Evolutionary conservation across 2,888 invertebrate genomes (phyloP), one percentile per base, ranked within the genome.

Genomic region (Tolmerus cingulatus): DNA sequence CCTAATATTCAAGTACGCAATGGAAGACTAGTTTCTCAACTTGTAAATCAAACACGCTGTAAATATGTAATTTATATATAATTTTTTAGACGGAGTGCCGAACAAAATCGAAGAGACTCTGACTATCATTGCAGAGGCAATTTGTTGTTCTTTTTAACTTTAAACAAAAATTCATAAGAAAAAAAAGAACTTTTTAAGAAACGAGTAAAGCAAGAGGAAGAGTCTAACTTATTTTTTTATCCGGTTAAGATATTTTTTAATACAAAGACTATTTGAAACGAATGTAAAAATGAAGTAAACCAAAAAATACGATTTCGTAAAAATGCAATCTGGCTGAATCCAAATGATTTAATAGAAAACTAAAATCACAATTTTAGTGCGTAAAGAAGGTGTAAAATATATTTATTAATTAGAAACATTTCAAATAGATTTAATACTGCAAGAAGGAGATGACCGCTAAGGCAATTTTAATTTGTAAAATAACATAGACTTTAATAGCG

Each of bases 61-160:
- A 79, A 79, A 84, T 84, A 84, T 66, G 82, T 84, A 66, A 84
- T 57, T 84, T 84, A 66, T 84, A 66, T 23, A 12, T 66, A 23
- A 66, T 27, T 66, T 66, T 66, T 66, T 23, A 66, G 66, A 66
- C 4, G n/a, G 66, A 66, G 27, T 66, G 9, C 27, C 27, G 23
- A 66, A 19, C 23, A n/a, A 66, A 66, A 23, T 66, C 66, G 66
- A 23, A 19, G 27, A 66, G 12, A 19, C 66, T 27, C 66, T 66
- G 27, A 66, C 3, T 66, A 23, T 66, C 4, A 27, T 27, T 66
- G 14, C 66, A 66, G 66, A 66, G 66, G 66, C 27, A 66, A 19
- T 66, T 66, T 66, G 7, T 34, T 66, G 66, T 66, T 66, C 66
- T 27, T 66, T 66, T 23, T 66, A 66, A 27, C 2, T 66, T 66